Base-by-base conservation (phyloP, 2,888 invertebrate species). In the Epirrita christyi region DNA sequence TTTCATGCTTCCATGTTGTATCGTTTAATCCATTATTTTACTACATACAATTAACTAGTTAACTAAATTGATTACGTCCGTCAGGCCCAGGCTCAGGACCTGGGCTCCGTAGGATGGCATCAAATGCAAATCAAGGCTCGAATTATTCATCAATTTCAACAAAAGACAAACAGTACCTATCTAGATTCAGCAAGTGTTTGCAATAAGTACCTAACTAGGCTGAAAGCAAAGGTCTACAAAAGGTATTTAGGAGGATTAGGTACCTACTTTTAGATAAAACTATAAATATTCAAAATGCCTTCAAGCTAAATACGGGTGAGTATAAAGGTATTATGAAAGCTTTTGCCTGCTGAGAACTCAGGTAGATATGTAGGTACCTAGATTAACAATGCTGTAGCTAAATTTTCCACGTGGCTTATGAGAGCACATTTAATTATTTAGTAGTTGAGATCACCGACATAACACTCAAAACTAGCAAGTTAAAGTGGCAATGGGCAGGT, bases 1-100 rank as follows among this genome's bases (percentile, higher is more conserved):
- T 34, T 40, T 27, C 28, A 29, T 64, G 46, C 36, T 28, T 45
- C 21, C 38, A 40, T 68, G 42, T 74, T 69, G 80, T 55, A 68
- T 78, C 55, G 71, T 43, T 41, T 66, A 63, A 53, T 81, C 80
- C 73, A 70, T 63, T 70, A 72, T 78, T 82, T 81, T 77, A 76
- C 76, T 79, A 83, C 65, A 73, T 72, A 75, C 86, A 90, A 91
- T 91, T 91, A 90, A 78, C 81, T 71, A 81, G 83, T 91, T 91
- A 85, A 69, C 78, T 81, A 73, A 91, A 90, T 91, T 86, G 88
- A 85, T 88, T 85, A 73, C 79, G 78, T 91, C 91, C 91, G 87
- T 21, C 70, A 72, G n/a, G n/a, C n/a, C n/a, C n/a, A n/a, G n/a
- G 65, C 58, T 21, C 67, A 62, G 45, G 43, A 38, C 41, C n/a